Evolutionary conservation across 2,797 vertebrate genomes (phyloP), one percentile per base, ranked within the genome.

Genomic region (Pseudochirops cupreus): DNA sequence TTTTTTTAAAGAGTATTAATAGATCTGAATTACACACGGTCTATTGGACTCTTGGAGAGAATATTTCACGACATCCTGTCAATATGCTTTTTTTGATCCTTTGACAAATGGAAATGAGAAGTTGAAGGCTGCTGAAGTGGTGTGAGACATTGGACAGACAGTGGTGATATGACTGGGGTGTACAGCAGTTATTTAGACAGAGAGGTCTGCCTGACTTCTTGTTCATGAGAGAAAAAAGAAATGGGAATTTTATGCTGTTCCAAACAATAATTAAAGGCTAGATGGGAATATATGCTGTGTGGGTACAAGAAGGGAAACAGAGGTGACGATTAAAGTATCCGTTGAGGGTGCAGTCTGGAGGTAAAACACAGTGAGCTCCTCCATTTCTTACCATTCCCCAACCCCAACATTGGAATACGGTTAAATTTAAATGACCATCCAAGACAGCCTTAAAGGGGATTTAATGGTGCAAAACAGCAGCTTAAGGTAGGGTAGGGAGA

Each of bases 1-100:
- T 97, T 96, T 96, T 93, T 96, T 90, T 95, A 67, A 96, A 96
- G 95, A 93, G 46, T 95, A 97, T 92, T 94, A 59, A 92, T 94
- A 96, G 91, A 93, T 93, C 87, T 93, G 96, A 95, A 56, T 95
- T 59, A 89, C 89, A 92, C 54, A 91, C 21, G 39, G 94, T 87
- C 56, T 90, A 94, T 95, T 93, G 92, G 53, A 94, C 92, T 95
- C 10, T 0, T 7, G 89, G 52, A 39, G 39, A 24, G 94, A 95
- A 90, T 94, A 95, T 91, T 96, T 97, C 95, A 91, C 7, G 58
- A 59, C 67, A 56, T 95, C 26, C 56, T 97, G 93, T 52, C 96
- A 0, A 2, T 50, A 7, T 9, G 4, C 56, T 94, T 92, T 92
- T 96, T 92, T 62, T 93, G n/a, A 14, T 26, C 90, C 91, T 0